Percentiles rank a stretch among this genome's conserved stretches.
phyloP scores from a whole-genome alignment of 2,888 invertebrate species.

The Diogma glabrata region DNA sequence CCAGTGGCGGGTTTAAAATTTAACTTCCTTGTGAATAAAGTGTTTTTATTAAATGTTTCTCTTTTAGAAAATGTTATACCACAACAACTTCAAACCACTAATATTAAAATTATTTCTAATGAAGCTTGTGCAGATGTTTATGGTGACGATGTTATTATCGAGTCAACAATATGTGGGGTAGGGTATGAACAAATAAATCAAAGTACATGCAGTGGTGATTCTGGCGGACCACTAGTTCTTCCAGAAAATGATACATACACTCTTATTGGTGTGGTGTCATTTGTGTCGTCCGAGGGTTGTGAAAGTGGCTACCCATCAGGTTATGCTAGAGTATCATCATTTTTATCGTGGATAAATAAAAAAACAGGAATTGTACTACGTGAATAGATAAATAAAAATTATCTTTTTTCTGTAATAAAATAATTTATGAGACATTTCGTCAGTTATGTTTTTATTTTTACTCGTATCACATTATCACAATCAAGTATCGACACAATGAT shows the following conservation, averaged over 20 bases:
- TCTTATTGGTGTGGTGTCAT: background rate
- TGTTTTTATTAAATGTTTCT: too few species aligned
- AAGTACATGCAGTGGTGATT: conserved; percentile 1
- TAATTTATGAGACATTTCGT: too few species aligned
- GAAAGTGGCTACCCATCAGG: background rate
- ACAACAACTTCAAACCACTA: background rate
- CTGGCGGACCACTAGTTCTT: background rate
- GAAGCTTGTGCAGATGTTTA: background rate
- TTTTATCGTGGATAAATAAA: background rate
- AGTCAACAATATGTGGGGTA: background rate
- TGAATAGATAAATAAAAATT: too few species aligned
- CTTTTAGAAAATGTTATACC: too few species aligned
- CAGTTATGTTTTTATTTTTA: too few species aligned
- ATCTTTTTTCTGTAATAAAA: too few species aligned
- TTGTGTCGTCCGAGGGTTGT: background rate
- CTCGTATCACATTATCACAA: too few species aligned
- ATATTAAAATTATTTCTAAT: background rate
- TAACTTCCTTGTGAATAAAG: too few species aligned
- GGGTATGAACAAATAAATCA: background rate
- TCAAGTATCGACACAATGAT: too few species aligned
- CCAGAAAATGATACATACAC: background rate
- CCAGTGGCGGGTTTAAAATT: background rate
- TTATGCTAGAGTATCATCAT: background rate
- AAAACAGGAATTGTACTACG: background rate
- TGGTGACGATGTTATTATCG: too few species aligned